Base-by-base conservation (phyloP, 2,113 vertebrate genomes). In the Hydrolagus affinis region DNA sequence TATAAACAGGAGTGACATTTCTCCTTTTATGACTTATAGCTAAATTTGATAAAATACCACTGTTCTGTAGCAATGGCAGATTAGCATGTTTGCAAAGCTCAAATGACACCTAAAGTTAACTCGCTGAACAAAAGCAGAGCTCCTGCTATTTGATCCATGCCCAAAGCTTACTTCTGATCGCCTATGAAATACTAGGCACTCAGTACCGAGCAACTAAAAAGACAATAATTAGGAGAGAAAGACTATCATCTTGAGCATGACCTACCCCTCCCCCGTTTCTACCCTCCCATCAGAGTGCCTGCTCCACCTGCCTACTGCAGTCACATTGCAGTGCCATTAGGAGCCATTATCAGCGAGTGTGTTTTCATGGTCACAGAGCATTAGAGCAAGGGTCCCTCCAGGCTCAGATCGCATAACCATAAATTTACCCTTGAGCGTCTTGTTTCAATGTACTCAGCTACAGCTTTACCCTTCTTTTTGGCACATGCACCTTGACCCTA, bases 321-420 rank as follows among this genome's bases (percentile, higher is more conserved):
- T 86, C 85, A 90, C 87, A 88, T 86, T 91, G 87, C 88, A 89
- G 72, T 86, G 77, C 91, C 89, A 93, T 94, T 91, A 94, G 89
- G 91, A 91, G 89, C 90, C 90, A 92, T 94, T 94, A 93, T 90
- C 85, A 91, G 88, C 89, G 85, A 88, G 92, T 88, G 69, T 86
- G 69, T 94, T 94, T 94, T 95, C 89, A 93, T 71, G 89, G 91
- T 92, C 93, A 95, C 90, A 90, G 93, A 93, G 92, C 91, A 89
- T 91, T 93, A 91, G 85, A 92, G 91, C 85, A 86, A 74, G 72
- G 85, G 85, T 70, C 87, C 86, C 75, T 86, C 86, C 86, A 86
- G 88, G 88, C 87, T 86, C 86, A 86, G 86, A 90, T 88, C 89
- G 80, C 86, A 87, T 85, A 90, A 87, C 90, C 88, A 88, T 89